Base-by-base conservation (phyloP, 1,140 invertebrate genomes). In the Augochlora pura region DNA sequence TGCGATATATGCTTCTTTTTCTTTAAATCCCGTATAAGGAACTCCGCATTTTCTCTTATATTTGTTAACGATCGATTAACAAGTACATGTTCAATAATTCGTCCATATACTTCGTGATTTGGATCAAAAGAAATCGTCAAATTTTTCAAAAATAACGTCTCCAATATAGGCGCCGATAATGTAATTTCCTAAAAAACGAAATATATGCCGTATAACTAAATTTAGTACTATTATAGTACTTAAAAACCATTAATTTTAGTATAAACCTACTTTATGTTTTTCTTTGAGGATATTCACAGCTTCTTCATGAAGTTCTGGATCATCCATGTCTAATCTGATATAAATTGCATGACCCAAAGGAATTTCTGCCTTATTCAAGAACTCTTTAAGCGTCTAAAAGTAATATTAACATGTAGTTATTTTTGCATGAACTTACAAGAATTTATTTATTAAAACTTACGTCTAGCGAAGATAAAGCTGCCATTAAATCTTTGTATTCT, bases 61-160 rank as follows among this genome's bases (percentile, higher is more conserved):
- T 91, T 86, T 0, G 82, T 27, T 73, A 91, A 73, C 38, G 87
- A 88, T 73, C 87, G 85, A 82, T 93, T 92, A 21, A 87, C 23
- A 76, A 93, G 90, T 18, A 93, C 89, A 65, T 89, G 84, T 67
- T 91, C 90, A 16, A 93, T 81, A 54, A 93, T 91, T 83, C 85
- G 85, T 67, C 90, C 84, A 27, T 92, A 93, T 27, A 93, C 73
- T 14, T 88, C 84, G 77, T 92, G 90, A 80, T 87, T 88, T 6
- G 92, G 90, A 57, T 80, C 82, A 38, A 93, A 93, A 21, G 68
- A 88, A 23, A 83, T 64, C 9, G 91, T 92, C 42, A 93, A 84
- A 79, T 93, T 89, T 82, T 89, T 91, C 65, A 91, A 89, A 65
- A 93, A 93, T 5, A 93, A 70, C 86, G 92, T 90, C 83, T 92